Evolutionary conservation across 2,888 invertebrate species (phyloP).

Genomic region (Hypselothyrea guttata): DNA sequence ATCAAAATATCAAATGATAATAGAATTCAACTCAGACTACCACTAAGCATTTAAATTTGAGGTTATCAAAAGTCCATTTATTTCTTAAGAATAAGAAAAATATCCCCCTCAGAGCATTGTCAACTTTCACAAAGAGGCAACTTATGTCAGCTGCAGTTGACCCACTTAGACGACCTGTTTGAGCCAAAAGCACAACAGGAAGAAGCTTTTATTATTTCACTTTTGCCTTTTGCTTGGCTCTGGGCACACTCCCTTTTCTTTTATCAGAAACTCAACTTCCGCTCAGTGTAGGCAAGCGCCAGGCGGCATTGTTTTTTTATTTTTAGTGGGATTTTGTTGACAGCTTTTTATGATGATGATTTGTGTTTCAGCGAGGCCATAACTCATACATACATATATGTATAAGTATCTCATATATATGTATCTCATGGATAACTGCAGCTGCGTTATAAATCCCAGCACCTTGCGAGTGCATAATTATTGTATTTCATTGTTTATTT

Average conservation of each 20-base stretch:
- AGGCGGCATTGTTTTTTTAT: slow-evolving; percentile 59
- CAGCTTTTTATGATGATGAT: slow-evolving; percentile 63
- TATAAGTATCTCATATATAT: slow-evolving; percentile 23
- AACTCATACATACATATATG: slow-evolving; percentile 32
- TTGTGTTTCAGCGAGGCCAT: slow-evolving; percentile 42
- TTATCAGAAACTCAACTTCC: slow-evolving; percentile 68
- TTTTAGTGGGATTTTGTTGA: slow-evolving; percentile 48
- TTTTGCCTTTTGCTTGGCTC: slow-evolving; percentile 31
- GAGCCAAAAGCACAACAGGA: slow-evolving; percentile 57
- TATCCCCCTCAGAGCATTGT: background rate
- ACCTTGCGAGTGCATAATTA: slow-evolving; percentile 60
- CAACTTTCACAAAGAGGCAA: slow-evolving; percentile 30
- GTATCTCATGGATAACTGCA: slow-evolving; percentile 12
- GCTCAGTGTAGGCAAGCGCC: slow-evolving; percentile 67
- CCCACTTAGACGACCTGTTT: slow-evolving; percentile 39
- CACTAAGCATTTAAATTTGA: background rate
- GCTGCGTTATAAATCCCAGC: slow-evolving; percentile 45
- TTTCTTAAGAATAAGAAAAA: background rate
- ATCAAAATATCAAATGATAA: slow-evolving; percentile 51
- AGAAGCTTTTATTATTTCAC: slow-evolving; percentile 30
- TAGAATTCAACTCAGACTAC: slow-evolving; percentile 23
- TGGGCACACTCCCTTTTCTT: background rate
- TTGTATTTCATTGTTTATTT: slow-evolving; percentile 71
- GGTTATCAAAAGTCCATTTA: slow-evolving; percentile 7
- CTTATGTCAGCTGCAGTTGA: slow-evolving; percentile 52